Percentiles rank a stretch among this genome's conserved stretches.
Conservation (phyloP, 2,888 invertebrate genomes). For the Plebejus melissa region DNA sequence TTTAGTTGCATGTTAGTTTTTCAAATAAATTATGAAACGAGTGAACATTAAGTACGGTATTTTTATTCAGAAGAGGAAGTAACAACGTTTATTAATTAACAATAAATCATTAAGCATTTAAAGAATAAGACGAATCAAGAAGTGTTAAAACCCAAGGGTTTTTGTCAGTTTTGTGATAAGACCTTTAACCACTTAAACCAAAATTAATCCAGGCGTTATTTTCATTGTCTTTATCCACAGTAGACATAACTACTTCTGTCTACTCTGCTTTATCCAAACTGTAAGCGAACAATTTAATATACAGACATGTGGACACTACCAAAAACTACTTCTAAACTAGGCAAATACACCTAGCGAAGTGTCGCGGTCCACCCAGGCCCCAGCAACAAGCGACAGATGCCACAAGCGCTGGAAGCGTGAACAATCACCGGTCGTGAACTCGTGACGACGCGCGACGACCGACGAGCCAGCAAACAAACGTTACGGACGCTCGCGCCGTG, state of each 20-base stretch:
- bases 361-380: neutral
- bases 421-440: constrained; percentile 9
- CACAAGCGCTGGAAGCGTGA: constrained; percentile 15
- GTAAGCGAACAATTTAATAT: neutral
- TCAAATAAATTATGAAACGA: no score
- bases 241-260: no score
- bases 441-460: neutral
- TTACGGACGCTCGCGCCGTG: constrained; percentile 2
- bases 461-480: constrained; percentile 13
- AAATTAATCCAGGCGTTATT: no score
- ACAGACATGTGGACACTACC: no score
- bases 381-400: neutral
- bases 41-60: no score
- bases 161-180: neutral
- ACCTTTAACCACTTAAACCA: neutral
- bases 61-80: constrained; percentile 4
- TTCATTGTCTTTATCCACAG: no score
- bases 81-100: neutral
- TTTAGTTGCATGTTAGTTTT: no score
- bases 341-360: neutral
- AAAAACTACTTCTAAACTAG: neutral
- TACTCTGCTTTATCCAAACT: no score
- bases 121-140: neutral
- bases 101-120: neutral
- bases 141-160: neutral